Percentiles rank a stretch among this genome's conserved stretches.
Conservation (phyloP, 2,113 vertebrate species). For the Scytalopus superciliaris region DNA sequence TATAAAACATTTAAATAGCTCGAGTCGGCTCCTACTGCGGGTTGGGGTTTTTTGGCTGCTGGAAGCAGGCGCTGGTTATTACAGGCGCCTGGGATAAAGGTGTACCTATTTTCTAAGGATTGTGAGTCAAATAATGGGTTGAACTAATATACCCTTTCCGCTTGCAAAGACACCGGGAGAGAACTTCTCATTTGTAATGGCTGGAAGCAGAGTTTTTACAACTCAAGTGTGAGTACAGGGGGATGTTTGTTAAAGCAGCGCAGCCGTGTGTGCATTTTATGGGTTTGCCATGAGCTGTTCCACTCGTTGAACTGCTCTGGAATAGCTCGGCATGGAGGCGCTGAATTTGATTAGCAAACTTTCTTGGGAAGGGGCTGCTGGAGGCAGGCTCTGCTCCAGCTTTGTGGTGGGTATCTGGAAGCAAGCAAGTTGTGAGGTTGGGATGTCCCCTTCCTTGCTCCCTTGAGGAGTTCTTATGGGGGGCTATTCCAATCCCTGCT, state of each 20-base stretch:
- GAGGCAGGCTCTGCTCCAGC: background rate
- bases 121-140: conserved; percentile 45
- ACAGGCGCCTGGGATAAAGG: conserved; percentile 30
- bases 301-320: background rate
- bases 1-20: conserved; percentile 89
- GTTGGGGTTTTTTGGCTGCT: conserved; percentile 61
- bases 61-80: conserved; percentile 64
- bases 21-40: conserved; percentile 77
- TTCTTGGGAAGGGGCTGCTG: background rate
- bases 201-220: conserved; percentile 11
- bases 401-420: fast-evolving
- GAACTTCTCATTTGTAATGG: conserved; percentile 1
- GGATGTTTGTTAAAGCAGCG: background rate
- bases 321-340: background rate
- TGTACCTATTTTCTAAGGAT: conserved; percentile 61
- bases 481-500: fast-evolving
- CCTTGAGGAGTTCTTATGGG: fast-evolving
- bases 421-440: background rate
- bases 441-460: fast-evolving
- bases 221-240: background rate
- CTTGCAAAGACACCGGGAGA: background rate
- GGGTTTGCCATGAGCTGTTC: background rate
- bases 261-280: background rate
- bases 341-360: background rate
- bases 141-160: conserved; percentile 1